Evolutionary conservation across 2,888 invertebrate genomes (phyloP).

Genomic region (Tipula vernalis): DNA sequence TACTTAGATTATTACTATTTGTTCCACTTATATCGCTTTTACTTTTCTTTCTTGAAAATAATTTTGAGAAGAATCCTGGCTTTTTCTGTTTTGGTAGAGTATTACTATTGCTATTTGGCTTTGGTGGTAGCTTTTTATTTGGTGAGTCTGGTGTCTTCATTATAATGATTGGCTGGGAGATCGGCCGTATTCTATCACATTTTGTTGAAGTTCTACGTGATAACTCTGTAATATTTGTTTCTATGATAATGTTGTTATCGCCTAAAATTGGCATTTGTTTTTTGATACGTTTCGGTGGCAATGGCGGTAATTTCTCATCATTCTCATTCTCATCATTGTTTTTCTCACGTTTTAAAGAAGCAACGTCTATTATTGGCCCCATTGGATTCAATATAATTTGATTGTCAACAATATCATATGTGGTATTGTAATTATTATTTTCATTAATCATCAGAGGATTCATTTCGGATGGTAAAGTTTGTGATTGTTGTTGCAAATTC

Average conservation of each 20-base stretch:
- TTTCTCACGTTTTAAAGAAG: constrained; percentile 39
- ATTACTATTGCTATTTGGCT: constrained; percentile 30
- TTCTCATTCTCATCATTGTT: constrained; percentile 41
- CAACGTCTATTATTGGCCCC: constrained; percentile 40
- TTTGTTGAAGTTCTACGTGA: constrained; percentile 15
- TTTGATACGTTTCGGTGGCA: constrained; percentile 67
- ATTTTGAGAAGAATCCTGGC: constrained; percentile 48
- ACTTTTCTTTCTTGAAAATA: constrained; percentile 44
- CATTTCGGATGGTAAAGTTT: constrained; percentile 19
- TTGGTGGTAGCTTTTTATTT: constrained; percentile 43
- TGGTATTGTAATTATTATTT: constrained; percentile 26
- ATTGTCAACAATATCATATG: constrained; percentile 32
- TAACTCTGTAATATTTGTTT: constrained; percentile 9
- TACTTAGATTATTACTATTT: constrained; percentile 9
- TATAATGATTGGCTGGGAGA: constrained; percentile 28
- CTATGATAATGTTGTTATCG: constrained; percentile 7
- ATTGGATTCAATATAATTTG: constrained; percentile 29
- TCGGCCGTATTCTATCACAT: constrained; percentile 22
- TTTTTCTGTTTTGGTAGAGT: constrained; percentile 45
- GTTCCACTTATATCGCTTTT: constrained; percentile 36
- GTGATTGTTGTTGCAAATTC: constrained; percentile 33
- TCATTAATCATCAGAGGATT: neutral
- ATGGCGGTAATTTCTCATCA: constrained; percentile 55
- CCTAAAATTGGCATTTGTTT: constrained; percentile 26
- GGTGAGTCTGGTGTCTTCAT: constrained; percentile 34